Conservation (phyloP, 2,888 invertebrate genomes). For the Siphlonurus alternatus region DNA sequence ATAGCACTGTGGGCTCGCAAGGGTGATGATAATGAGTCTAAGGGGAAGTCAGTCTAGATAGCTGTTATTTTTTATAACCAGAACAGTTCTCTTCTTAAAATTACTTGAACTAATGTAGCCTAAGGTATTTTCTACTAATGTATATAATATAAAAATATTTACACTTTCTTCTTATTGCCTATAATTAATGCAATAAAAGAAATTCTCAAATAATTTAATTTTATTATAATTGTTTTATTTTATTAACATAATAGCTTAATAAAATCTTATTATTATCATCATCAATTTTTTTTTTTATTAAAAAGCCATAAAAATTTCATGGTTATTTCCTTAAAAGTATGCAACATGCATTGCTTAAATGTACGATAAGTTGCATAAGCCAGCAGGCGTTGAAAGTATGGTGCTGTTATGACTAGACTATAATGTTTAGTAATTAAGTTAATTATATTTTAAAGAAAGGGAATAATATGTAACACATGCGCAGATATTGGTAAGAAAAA, state of each 20-base stretch:
- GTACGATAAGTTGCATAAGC: not conserved
- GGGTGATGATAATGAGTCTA: not conserved
- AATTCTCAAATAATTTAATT: not conserved
- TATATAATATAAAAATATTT: not conserved
- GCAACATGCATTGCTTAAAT: not conserved
- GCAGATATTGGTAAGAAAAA: too few relatives aligned
- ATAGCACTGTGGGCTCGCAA: too few relatives aligned
- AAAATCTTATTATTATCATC: not conserved
- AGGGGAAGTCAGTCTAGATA: not conserved
- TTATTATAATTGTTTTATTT: not conserved
- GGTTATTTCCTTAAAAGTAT: not conserved
- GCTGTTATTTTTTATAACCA: not conserved
- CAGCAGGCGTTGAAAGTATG: not conserved
- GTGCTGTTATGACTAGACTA: too few relatives aligned
- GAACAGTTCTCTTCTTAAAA: not conserved
- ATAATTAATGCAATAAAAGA: not conserved
- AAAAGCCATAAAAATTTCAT: not conserved
- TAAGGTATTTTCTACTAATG: not conserved
- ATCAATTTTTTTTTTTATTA: not conserved
- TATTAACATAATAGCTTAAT: too few relatives aligned
- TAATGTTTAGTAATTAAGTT: too few relatives aligned
- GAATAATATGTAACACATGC: too few relatives aligned
- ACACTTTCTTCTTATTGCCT: not conserved
- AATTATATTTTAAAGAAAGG: too few relatives aligned
- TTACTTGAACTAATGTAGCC: not conserved